Evolutionary conservation across 2,888 invertebrate species (phyloP).

Genomic region (Therioaphis trifolii): DNA sequence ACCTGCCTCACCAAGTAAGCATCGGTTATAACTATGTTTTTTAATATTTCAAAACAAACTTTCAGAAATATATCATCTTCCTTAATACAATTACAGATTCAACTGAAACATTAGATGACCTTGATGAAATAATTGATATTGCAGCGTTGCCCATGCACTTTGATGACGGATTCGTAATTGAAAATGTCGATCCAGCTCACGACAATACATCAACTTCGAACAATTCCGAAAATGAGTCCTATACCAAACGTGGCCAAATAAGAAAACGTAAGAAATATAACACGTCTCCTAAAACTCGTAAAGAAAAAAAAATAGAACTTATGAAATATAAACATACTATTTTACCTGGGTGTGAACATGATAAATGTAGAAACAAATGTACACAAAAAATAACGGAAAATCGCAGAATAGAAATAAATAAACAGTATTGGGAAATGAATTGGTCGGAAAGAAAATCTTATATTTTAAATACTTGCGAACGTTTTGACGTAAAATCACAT

Average conservation of each 20-base stretch:
- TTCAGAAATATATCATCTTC: background rate
- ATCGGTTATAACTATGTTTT: background rate
- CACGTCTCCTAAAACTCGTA: background rate
- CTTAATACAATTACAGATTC: background rate
- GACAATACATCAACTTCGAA: background rate
- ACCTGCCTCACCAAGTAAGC: conserved; percentile 4
- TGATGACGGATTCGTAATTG: conserved; percentile 11
- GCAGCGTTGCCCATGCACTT: background rate
- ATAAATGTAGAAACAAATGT: conserved; percentile 1
- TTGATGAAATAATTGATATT: conserved; percentile 15
- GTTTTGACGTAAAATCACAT: background rate
- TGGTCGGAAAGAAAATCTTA: background rate
- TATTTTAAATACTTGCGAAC: conserved; percentile 13
- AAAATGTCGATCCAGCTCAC: background rate
- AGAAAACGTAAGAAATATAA: conserved; percentile 20
- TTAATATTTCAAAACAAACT: background rate
- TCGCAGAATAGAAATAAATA: conserved; percentile 21
- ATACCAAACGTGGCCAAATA: background rate
- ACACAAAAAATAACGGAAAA: no score
- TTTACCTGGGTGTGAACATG: conserved; percentile 13
- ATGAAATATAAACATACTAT: background rate
- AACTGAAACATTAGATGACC: background rate
- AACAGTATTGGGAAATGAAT: conserved; percentile 11
- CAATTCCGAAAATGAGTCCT: background rate
- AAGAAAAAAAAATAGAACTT: conserved; percentile 16